A percentile compares a stretch with the other conserved stretches of the same genome.
phyloP scores from a whole-genome alignment of 2,113 vertebrate genomes.

The Hiodon tergisus region DNA sequence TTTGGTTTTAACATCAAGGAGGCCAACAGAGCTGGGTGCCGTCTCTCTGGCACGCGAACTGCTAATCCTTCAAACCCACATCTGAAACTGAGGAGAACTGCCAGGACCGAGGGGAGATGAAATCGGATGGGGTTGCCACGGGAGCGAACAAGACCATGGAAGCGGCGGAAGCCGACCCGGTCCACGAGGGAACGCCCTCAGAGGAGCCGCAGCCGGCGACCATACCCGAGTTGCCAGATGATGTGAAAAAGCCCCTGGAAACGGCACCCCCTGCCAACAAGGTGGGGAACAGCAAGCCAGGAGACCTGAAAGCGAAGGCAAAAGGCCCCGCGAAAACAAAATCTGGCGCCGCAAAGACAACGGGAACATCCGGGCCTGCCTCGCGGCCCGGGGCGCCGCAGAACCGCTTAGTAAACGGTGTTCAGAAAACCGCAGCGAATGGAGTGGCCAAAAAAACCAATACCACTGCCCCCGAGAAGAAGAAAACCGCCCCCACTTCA shows the following conservation, averaged over 20 bases:
- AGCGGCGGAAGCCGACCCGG: constrained; percentile 34
- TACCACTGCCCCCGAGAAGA: constrained; percentile 27
- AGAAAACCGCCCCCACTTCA: constrained; percentile 21
- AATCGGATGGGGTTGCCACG: constrained; percentile 64
- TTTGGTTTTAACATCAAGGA: neutral
- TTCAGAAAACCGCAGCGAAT: constrained; percentile 32
- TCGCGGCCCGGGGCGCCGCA: constrained; percentile 33
- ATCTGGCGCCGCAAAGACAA: constrained; percentile 31
- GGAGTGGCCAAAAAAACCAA: constrained; percentile 30
- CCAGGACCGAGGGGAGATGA: constrained; percentile 49
- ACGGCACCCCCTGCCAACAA: constrained; percentile 14
- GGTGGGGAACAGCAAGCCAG: constrained; percentile 38
- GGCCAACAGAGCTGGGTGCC: neutral
- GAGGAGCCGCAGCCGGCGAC: constrained; percentile 33
- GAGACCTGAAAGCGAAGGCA: constrained; percentile 42
- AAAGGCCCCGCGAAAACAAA: constrained; percentile 37
- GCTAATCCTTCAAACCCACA: neutral
- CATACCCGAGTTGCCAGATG: constrained; percentile 11
- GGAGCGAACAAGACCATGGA: constrained; percentile 54
- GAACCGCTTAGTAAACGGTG: constrained; percentile 33
- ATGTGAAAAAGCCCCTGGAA: constrained; percentile 8
- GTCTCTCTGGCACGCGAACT: neutral
- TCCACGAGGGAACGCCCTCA: constrained; percentile 18
- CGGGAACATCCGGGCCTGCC: constrained; percentile 24
- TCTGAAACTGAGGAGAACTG: neutral